Conservation (phyloP, 2,797 vertebrate genomes). For the Knipowitschia caucasica region DNA sequence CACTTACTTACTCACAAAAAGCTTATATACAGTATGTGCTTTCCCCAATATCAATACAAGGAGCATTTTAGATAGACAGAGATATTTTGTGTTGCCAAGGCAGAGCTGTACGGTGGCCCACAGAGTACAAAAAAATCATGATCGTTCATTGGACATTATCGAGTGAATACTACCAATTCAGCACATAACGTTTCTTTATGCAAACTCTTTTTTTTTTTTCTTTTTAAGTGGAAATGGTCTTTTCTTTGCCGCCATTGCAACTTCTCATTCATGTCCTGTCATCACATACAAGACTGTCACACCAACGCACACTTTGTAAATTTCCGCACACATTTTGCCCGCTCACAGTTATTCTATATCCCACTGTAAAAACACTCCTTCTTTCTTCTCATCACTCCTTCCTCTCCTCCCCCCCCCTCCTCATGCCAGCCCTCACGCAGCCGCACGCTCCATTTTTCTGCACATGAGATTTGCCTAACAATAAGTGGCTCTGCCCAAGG, state of each 20-base stretch:
- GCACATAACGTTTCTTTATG: too few species aligned
- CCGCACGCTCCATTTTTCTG: conserved; percentile 70
- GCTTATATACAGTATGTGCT: too few species aligned
- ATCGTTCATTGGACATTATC: too few species aligned
- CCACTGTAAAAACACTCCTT: conserved; percentile 70
- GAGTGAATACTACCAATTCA: too few species aligned
- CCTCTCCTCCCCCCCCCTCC: conserved; percentile 30
- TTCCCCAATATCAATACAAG: too few species aligned
- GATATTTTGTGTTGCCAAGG: too few species aligned
- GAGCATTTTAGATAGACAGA: too few species aligned
- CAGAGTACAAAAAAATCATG: too few species aligned
- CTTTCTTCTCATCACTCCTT: conserved; percentile 61
- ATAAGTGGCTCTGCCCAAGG: conserved; percentile 84
- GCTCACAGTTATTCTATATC: conserved; percentile 48
- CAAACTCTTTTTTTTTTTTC: too few species aligned
- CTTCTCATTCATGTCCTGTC: conserved; percentile 43
- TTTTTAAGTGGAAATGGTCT: too few species aligned
- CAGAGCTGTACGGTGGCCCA: too few species aligned
- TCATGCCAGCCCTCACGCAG: conserved; percentile 24
- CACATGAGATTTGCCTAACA: conserved; percentile 85
- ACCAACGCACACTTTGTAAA: conserved; percentile 21
- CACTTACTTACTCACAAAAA: too few species aligned
- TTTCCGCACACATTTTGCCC: conserved; percentile 55
- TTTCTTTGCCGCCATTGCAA: conserved; percentile 42
- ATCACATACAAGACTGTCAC: conserved; percentile 15